Conservation (phyloP, 2,113 vertebrate species). For the Pteronura brasiliensis region DNA sequence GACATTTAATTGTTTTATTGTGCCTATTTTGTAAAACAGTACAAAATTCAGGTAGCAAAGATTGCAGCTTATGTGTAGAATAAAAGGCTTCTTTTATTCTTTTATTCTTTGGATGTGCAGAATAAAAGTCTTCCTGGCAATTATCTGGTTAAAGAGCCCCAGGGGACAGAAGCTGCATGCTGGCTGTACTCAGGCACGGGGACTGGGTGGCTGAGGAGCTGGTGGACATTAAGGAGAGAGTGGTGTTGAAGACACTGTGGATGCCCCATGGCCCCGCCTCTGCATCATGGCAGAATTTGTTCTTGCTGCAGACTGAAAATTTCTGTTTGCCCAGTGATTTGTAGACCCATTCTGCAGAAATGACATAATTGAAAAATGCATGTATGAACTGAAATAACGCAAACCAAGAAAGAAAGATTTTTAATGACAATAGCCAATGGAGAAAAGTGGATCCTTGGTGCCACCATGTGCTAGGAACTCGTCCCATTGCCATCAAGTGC, state of each 20-base stretch:
- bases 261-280: not conserved
- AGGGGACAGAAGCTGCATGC: rapidly evolving
- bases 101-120: too few species aligned
- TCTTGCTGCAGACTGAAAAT: not conserved
- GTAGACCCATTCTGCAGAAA: not conserved
- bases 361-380: not conserved
- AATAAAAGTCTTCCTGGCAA: not conserved
- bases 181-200: rapidly evolving
- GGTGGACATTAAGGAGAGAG: not conserved
- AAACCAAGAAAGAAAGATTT: not conserved
- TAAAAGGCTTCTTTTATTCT: not conserved
- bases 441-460: not conserved
- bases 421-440: not conserved
- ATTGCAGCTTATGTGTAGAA: not conserved
- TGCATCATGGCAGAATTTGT: not conserved
- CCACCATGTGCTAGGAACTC: not conserved
- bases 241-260: rapidly evolving
- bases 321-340: not conserved
- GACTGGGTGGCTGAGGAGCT: rapidly evolving
- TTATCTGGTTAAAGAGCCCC: not conserved
- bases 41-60: not conserved
- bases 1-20: not conserved
- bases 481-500: not conserved
- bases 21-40: not conserved
- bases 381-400: not conserved